phyloP scores from a whole-genome alignment of 2,797 vertebrate genomes.

The Parauchenoglanis punctatus region DNA sequence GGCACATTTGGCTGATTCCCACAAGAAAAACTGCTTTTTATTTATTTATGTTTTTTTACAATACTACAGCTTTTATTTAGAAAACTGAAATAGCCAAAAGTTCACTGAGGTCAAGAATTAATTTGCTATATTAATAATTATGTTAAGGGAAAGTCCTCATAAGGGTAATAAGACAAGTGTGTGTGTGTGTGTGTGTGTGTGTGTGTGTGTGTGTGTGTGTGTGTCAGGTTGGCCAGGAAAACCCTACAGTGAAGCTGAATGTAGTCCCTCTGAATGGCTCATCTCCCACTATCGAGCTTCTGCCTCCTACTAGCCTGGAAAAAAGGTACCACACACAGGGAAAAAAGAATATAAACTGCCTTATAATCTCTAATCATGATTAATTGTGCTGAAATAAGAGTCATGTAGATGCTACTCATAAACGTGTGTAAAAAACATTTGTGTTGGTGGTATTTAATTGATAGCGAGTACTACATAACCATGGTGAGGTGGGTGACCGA shows the following conservation, averaged over 20 bases:
- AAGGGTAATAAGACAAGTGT: neutral
- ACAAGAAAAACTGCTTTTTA: neutral
- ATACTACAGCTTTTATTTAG: neutral
- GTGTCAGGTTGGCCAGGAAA: conserved; percentile 74
- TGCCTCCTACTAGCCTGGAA: conserved; percentile 70
- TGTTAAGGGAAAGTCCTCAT: neutral
- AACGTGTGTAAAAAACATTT: neutral
- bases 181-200: neutral
- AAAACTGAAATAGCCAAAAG: neutral
- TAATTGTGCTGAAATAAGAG: neutral
- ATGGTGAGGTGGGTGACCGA: conserved; percentile 74
- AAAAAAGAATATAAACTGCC: neutral
- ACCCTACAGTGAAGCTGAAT: conserved; percentile 68
- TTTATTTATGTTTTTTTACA: neutral
- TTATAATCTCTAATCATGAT: neutral
- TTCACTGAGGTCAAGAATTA: neutral
- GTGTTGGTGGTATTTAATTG: conserved; percentile 2
- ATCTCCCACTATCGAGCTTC: conserved; percentile 67
- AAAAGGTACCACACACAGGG: conserved; percentile 63
- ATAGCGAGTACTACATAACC: conserved; percentile 73
- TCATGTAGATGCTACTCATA: neutral
- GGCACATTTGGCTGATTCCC: neutral
- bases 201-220: conserved; percentile 34
- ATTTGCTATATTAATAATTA: neutral
- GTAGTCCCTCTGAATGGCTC: conserved; percentile 71